A percentile compares a stretch with the other conserved stretches of the same genome.
phyloP scores from a whole-genome alignment of 2,113 vertebrate species.

The Phalacrocorax carbo region DNA sequence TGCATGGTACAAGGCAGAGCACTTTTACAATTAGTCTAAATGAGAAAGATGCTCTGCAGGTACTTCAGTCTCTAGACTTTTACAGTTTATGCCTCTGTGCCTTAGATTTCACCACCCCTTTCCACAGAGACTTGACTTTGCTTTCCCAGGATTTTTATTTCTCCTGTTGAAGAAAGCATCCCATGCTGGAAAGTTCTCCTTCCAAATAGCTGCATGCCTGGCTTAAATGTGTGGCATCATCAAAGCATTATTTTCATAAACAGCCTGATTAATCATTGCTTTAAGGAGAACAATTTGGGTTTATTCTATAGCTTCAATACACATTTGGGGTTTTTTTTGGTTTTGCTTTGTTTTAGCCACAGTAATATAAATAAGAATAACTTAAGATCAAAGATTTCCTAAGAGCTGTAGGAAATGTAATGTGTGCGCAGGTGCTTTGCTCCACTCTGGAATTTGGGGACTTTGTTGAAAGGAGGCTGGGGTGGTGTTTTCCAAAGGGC shows the following conservation, averaged over 20 bases:
- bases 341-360: slow-evolving; percentile 8
- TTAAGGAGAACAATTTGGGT: slow-evolving; percentile 22
- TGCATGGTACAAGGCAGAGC: not conserved
- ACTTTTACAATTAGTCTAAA: slow-evolving; percentile 43
- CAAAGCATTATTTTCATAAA: slow-evolving; percentile 39
- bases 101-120: not conserved
- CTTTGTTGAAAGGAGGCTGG: not conserved
- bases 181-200: not conserved
- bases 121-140: not conserved
- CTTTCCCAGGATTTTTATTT: slow-evolving; percentile 4
- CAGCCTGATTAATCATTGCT: not conserved
- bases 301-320: slow-evolving; percentile 22
- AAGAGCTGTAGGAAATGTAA: not conserved
- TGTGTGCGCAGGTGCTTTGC: not conserved
- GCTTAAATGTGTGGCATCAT: not conserved
- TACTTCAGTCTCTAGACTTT: not conserved
- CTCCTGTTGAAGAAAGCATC: not conserved
- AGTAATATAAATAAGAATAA: slow-evolving; percentile 12
- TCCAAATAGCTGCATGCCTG: not conserved
- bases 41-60: slow-evolving; percentile 20
- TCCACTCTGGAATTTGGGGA: not conserved
- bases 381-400: slow-evolving; percentile 33
- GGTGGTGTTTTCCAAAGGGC: not conserved
- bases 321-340: not conserved
- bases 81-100: not conserved